Evolutionary conservation across 2,888 invertebrate genomes (phyloP), one percentile per base, ranked within the genome.

Genomic region (Salpingus planirostris): DNA sequence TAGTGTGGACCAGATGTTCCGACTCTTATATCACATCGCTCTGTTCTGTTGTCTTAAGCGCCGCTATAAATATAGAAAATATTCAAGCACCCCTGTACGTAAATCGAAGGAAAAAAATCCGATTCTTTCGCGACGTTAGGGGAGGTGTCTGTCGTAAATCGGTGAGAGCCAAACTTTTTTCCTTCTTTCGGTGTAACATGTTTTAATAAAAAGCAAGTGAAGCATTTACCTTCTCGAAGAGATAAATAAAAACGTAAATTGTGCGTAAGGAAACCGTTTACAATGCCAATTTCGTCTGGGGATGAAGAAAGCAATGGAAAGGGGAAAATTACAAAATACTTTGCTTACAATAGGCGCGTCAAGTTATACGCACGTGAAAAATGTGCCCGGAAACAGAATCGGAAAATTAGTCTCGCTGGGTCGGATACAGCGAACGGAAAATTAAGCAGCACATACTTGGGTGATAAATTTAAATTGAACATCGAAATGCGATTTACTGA

Each of bases 221-320:
- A 44, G 35, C 37, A 39, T 44, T 37, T 37, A 41, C 38, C 41
- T 37, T 41, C 38, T 26, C 31, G 38, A 21, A 13, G 21, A 33
- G 45, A 55, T 54, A 52, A 57, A 57, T 54, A 56, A 55, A 54
- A 52, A 49, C 47, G 51, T 52, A 57, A 59, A 56, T 57, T 57
- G 56, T 53, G 57, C 55, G 57, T 55, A 47, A 54, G 50, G 43
- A 41, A 42, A 42, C 43, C 47, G 49, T 49, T 53, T 49, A 45
- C 47, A 47, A 47, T 50, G 52, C 45, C 53, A 55, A 53, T 57
- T 55, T 43, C 39, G 40, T 34, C 38, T 30, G 38, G 41, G n/a
- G n/a, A n/a, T n/a, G n/a, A n/a, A n/a, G 31, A 44, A 43, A 40
- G 37, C 42, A 40, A 29, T 33, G 34, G 33, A 28, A 42, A 38